Percentiles rank a stretch among this genome's conserved stretches.
phyloP scores from a whole-genome alignment of 2,797 vertebrate species.

The Falco berigora region DNA sequence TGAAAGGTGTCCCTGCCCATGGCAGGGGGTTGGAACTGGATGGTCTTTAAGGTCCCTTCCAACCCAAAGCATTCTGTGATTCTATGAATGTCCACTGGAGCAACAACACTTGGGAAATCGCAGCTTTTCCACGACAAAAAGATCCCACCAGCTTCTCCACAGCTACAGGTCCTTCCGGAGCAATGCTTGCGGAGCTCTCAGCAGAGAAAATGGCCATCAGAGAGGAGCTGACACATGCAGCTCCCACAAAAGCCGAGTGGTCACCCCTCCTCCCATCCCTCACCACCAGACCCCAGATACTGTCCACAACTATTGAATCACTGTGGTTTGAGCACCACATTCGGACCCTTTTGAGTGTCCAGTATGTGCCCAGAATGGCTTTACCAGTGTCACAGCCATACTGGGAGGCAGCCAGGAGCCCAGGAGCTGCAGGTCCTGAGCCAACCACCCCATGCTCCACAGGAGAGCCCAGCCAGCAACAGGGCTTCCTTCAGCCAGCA shows the following conservation, averaged over 20 bases:
- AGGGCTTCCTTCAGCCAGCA: not conserved
- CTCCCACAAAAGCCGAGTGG: not conserved
- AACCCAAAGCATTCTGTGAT: too few species aligned
- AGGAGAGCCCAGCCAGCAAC: not conserved
- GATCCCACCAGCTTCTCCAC: not conserved
- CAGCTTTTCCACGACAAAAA: not conserved
- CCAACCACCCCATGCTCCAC: not conserved
- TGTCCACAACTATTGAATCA: rapidly evolving
- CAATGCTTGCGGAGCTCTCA: not conserved
- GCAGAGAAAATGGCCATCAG: rapidly evolving
- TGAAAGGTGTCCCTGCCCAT: too few species aligned
- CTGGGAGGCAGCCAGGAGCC: not conserved
- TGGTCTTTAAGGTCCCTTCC: not conserved
- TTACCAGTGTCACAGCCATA: rapidly evolving
- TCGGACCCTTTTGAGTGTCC: not conserved
- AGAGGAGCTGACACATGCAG: rapidly evolving
- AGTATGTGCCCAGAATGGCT: not conserved
- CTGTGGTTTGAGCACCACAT: not conserved
- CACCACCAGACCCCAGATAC: not conserved
- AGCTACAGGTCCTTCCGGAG: not conserved
- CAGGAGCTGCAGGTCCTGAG: not conserved
- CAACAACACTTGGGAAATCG: rapidly evolving
- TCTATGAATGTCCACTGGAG: too few species aligned
- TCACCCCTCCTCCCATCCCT: not conserved
- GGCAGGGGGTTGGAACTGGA: too few species aligned